Conservation (phyloP, 2,797 vertebrate species). For the Scleropages formosus region DNA sequence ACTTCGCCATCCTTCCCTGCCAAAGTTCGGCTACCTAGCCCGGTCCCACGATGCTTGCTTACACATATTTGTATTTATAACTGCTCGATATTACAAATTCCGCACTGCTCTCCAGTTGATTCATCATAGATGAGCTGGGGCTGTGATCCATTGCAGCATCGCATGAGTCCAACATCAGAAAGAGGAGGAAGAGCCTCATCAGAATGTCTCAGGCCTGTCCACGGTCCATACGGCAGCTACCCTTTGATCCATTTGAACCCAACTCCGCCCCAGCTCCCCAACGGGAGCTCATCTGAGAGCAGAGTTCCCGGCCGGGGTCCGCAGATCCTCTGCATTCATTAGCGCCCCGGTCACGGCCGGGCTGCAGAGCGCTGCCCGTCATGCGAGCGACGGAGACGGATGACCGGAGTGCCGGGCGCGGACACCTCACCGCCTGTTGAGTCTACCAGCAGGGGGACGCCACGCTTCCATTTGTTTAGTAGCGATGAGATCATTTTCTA, state of each 20-base stretch:
- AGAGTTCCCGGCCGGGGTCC: neutral
- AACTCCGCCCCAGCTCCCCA: neutral
- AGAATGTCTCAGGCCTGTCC: neutral
- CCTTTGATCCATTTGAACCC: constrained; percentile 6
- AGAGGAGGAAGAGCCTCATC: neutral
- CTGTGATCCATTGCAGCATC: neutral
- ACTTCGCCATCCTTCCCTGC: too few species aligned
- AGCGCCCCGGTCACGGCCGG: constrained; percentile 43
- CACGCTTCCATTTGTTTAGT: constrained; percentile 49
- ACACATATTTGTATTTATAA: neutral
- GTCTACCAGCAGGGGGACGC: constrained; percentile 48
- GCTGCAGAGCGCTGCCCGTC: constrained; percentile 49
- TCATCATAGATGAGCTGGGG: neutral
- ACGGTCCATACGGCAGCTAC: neutral
- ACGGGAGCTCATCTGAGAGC: neutral
- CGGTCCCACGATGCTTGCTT: neutral
- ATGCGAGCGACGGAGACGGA: constrained; percentile 77
- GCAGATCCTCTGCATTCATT: constrained; percentile 26
- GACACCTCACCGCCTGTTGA: constrained; percentile 68
- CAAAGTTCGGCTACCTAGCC: neutral
- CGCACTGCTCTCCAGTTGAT: neutral
- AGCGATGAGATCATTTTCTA: constrained; percentile 81
- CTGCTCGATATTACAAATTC: neutral
- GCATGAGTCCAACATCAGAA: neutral
- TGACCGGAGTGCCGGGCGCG: constrained; percentile 58